phyloP scores from a whole-genome alignment of 92 coral and sea anemone species.

The Umimayanthus kanabou region DNA sequence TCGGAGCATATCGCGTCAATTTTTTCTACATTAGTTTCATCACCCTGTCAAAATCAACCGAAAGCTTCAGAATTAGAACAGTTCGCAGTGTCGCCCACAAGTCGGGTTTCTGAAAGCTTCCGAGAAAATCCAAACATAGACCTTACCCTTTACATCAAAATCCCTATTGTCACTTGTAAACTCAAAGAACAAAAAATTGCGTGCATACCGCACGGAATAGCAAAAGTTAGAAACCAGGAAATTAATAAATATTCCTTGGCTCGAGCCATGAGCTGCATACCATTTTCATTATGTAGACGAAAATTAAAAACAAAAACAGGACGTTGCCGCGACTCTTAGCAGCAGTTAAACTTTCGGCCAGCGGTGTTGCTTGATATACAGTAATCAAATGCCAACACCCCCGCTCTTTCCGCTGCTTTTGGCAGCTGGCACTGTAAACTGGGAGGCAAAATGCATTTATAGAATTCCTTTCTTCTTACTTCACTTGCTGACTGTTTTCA shows the following conservation, averaged over 20 bases:
- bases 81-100: constrained; percentile 12
- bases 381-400: background rate
- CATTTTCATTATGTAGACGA: background rate
- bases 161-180: background rate
- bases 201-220: background rate
- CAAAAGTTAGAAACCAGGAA: background rate
- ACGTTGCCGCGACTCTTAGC: background rate
- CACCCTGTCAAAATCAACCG: background rate
- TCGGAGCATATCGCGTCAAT: too few relatives aligned
- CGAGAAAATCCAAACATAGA: constrained; percentile 10
- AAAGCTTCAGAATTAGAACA: background rate
- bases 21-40: background rate
- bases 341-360: background rate
- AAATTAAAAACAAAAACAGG: too few relatives aligned
- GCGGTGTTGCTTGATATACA: background rate
- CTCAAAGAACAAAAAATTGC: background rate
- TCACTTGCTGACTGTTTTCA: constrained; percentile 20
- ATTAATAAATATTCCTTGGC: background rate
- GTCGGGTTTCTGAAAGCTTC: constrained; percentile 8
- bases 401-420: constrained; percentile 18
- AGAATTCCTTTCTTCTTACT: constrained; percentile 30
- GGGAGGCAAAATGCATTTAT: constrained; percentile 7
- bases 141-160: constrained; percentile 11
- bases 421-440: constrained; percentile 30
- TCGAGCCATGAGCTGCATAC: background rate